Base-by-base conservation (phyloP, 2,888 invertebrate species). In the Neoaliturus tenellus region DNA sequence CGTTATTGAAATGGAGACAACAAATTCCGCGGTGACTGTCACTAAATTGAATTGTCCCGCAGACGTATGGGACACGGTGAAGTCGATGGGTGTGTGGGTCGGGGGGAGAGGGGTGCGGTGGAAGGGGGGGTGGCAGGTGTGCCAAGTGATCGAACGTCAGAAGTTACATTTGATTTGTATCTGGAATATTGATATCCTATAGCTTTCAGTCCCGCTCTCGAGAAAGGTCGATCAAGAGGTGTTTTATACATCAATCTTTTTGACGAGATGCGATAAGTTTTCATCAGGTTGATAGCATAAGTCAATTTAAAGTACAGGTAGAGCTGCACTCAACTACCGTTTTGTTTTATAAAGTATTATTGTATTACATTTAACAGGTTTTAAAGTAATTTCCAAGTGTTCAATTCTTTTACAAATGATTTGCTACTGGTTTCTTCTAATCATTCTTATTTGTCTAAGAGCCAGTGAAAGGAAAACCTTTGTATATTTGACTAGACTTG, bases 1-100 rank as follows among this genome's bases (percentile, higher is more conserved):
- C 78, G 78, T 78, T 78, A 78, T 78, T 78, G 78, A 78, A 78
- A 78, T 78, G 78, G 78, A 78, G 78, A 78, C 78, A 78, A 78
- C 78, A 78, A 78, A 78, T 78, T 78, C 78, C 8, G 55, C 78
- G n/a, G 48, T 28, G 78, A 55, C 78, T 78, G 78, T 78, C 55
- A 55, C 78, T 78, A 55, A 33, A 78, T 78, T 78, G 78, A 78
- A 78, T 78, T 55, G 78, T 78, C 33, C 78, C 17, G 14, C 31
- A 33, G 51, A 55, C 78, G 73, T 44, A 75, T 71, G 44, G 78
- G 33, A 69, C 69, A n/a, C 1, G 69, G n/a, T 31, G 67, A 35
- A 1, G 33, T 17, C 33, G 25, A 17, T 6, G 69, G 69, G 71
- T 20, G n/a, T 20, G 39, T 71, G 35, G 71, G 41, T n/a, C 23